Conservation (phyloP, 2,888 invertebrate genomes). For the Heteromyza rotundicornis region DNA sequence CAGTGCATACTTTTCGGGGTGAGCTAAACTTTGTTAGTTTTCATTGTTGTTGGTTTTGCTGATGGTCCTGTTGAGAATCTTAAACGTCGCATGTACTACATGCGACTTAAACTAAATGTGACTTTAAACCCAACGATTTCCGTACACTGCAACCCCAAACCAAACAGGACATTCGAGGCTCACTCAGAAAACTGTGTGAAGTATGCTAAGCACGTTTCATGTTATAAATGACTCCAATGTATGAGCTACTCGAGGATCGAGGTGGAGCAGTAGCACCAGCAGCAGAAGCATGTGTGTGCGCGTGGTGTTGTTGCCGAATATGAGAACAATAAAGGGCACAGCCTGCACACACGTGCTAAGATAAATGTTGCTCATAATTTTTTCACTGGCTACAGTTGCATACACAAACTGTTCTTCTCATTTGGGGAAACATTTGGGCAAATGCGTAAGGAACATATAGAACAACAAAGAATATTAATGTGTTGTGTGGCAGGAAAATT, state of each 20-base stretch:
- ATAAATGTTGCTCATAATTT: neutral
- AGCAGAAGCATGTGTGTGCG: neutral
- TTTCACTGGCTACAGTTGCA: neutral
- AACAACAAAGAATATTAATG: neutral
- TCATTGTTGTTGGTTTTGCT: neutral
- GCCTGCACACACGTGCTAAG: neutral
- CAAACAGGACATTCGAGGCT: neutral
- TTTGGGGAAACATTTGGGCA: too few relatives aligned
- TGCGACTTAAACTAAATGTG: neutral
- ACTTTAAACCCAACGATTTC: neutral
- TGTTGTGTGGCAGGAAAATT: neutral
- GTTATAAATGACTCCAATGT: conserved; percentile 12
- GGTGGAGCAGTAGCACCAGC: too few relatives aligned
- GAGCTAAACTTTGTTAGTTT: conserved; percentile 3
- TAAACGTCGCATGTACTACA: neutral
- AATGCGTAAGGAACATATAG: too few relatives aligned
- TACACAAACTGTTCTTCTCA: conserved; percentile 1
- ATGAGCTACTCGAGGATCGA: neutral
- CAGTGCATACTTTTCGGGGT: neutral
- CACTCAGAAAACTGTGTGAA: neutral
- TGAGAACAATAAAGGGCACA: neutral
- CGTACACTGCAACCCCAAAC: neutral
- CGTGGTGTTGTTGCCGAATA: too few relatives aligned
- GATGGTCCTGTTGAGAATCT: neutral
- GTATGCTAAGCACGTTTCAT: conserved; percentile 7